Conservation (phyloP, 2,113 vertebrate genomes). For the Cervus canadensis region DNA sequence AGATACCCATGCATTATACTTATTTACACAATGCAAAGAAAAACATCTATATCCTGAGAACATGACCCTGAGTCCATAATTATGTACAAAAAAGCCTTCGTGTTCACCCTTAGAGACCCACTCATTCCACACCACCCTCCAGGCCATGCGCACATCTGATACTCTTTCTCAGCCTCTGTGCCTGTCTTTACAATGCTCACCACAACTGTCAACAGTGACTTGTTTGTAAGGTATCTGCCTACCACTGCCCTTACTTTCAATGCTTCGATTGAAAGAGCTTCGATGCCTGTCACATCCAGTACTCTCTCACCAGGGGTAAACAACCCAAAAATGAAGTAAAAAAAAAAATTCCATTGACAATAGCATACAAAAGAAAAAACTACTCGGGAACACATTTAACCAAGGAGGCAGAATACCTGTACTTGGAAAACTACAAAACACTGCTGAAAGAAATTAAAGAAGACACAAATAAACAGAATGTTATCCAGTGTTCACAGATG, state of each 20-base stretch:
- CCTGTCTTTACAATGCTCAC: not conserved
- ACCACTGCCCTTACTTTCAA: not conserved
- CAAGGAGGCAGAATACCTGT: not conserved
- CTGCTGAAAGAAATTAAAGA: not conserved
- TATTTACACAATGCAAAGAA: not conserved
- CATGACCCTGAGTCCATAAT: not conserved
- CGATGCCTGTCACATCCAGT: accelerated
- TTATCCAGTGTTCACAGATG: not conserved
- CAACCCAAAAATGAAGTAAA: not conserved
- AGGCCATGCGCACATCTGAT: not conserved
- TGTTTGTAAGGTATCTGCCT: not conserved
- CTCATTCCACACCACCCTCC: not conserved
- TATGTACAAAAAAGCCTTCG: not conserved
- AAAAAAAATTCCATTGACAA: not conserved
- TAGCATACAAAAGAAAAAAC: not conserved
- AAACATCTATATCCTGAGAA: not conserved
- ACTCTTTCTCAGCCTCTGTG: not conserved
- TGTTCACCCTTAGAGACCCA: not conserved
- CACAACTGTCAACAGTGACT: not conserved
- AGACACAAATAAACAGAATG: not conserved
- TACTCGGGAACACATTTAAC: not conserved
- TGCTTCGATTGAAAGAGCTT: not conserved
- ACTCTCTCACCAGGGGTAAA: not conserved
- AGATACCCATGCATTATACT: not conserved
- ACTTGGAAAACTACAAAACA: not conserved